Evolutionary conservation across 2,888 invertebrate species (phyloP).

Genomic region (Cinara cedri): DNA sequence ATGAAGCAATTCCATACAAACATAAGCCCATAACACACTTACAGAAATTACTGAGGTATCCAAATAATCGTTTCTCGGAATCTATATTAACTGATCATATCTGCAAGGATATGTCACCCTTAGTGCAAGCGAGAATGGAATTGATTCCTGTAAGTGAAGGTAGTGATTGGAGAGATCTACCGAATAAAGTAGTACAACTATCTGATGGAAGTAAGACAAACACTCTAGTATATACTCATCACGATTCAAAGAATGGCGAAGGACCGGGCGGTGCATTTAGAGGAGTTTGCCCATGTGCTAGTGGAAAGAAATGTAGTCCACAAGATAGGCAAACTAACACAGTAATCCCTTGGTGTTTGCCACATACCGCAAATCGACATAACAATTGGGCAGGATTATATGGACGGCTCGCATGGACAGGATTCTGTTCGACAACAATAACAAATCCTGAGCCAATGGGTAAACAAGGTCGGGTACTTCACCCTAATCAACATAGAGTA

Average conservation of each 20-base stretch:
- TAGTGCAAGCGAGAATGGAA: conserved; percentile 78
- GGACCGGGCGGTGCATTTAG: conserved; percentile 66
- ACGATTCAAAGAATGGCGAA: conserved; percentile 67
- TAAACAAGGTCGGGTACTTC: conserved; percentile 84
- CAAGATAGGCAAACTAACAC: conserved; percentile 80
- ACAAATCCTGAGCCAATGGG: conserved; percentile 91
- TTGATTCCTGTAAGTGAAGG: conserved; percentile 77
- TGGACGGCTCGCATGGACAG: conserved; percentile 80
- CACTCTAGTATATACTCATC: conserved; percentile 68
- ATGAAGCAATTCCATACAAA: conserved; percentile 74
- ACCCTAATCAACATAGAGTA: conserved; percentile 79
- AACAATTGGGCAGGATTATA: conserved; percentile 88
- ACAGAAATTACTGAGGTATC: conserved; percentile 64
- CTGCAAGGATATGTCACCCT: conserved; percentile 82
- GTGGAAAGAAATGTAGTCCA: conserved; percentile 71
- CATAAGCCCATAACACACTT: conserved; percentile 76
- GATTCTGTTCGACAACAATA: conserved; percentile 83
- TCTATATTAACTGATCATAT: conserved; percentile 73
- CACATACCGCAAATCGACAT: conserved; percentile 84
- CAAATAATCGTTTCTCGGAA: conserved; percentile 7
- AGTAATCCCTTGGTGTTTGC: conserved; percentile 86
- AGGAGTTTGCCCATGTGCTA: conserved; percentile 81
- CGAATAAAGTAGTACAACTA: conserved; percentile 75
- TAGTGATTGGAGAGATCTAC: conserved; percentile 86
- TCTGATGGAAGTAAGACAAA: conserved; percentile 74